Evolutionary conservation across 2,113 vertebrate genomes (phyloP), one percentile per base, ranked within the genome.

Genomic region (Arothron firmamentum): DNA sequence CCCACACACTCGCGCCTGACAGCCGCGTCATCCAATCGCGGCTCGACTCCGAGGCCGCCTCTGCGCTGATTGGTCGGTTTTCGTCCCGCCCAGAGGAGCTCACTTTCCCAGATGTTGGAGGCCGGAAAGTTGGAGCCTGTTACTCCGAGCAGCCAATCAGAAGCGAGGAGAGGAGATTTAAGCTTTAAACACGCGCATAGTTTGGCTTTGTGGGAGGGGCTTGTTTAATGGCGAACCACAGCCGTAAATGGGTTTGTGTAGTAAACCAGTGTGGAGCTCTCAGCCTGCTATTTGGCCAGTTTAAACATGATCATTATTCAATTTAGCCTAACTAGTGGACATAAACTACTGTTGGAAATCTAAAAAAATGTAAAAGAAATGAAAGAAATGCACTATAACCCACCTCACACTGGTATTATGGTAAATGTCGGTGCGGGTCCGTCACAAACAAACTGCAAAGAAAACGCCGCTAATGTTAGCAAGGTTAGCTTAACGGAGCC

Each of bases 31-130:
- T 0, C 89, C 88, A 90, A 91, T 90, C 49, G 43, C 0, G 1
- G 13, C 8, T 15, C 5, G 25, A 8, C 0, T 0, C 15, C 5
- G 20, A n/a, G 50, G 12, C 0, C 0, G 1, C 0, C 10, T 62
- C 28, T 4, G 53, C 48, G 54, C 69, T 28, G 17, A 81, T 83
- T 80, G 72, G 80, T 56, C 38, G 8, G 41, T 38, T 38, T 13
- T 8, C 12, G 25, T 63, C 42, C 59, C 70, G 21, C 75, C 78
- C 59, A 4, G 21, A 20, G 9, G 4, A 14, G 62, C 74, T 82
- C 69, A 62, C 53, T 78, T 80, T 71, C 28, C 82, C 82, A 87
- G 83, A 86, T 86, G 86, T 87, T 88, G 19, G 77, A 78, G 14
- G 67, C 50, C 62, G 50, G 43, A 65, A 75, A 56, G 64, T 53